Conservation (phyloP, 2,113 vertebrate species). For the Hydrochoerus hydrochaeris region DNA sequence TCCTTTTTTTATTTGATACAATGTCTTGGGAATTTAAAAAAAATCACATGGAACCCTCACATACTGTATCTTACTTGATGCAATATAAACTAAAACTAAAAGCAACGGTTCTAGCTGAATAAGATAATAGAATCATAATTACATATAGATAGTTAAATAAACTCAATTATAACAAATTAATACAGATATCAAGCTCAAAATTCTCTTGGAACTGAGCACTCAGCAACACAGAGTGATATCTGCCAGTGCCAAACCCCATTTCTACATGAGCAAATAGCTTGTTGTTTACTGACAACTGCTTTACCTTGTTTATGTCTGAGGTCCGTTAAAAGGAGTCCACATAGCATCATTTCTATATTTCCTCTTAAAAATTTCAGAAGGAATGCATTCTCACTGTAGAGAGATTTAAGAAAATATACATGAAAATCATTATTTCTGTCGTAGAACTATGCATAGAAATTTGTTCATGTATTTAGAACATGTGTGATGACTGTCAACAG, state of each 20-base stretch:
- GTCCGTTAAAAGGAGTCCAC: neutral
- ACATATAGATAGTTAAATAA: neutral
- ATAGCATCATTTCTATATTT: neutral
- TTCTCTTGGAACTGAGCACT: neutral
- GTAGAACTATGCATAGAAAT: neutral
- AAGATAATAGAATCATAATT: neutral
- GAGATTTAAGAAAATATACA: neutral
- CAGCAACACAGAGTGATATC: too few species aligned
- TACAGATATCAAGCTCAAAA: neutral
- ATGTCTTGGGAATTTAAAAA: neutral
- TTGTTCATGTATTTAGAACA: neutral
- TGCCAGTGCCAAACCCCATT: accelerated
- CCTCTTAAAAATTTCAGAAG: neutral
- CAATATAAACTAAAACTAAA: conserved; percentile 21
- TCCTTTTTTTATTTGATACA: neutral
- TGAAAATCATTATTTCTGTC: neutral
- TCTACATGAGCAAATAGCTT: accelerated
- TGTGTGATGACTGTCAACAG: too few species aligned
- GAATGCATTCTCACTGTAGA: neutral
- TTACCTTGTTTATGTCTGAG: neutral
- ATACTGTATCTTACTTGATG: neutral
- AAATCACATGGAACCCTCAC: neutral
- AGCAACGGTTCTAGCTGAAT: neutral
- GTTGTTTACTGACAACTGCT: neutral
- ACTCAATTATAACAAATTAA: neutral